Percentiles rank a stretch among this genome's conserved stretches.
These are phyloP conservation scores for Mola mola DNA, from an alignment of 2,113 vertebrate species.

Conservation along the genomic window DNA sequence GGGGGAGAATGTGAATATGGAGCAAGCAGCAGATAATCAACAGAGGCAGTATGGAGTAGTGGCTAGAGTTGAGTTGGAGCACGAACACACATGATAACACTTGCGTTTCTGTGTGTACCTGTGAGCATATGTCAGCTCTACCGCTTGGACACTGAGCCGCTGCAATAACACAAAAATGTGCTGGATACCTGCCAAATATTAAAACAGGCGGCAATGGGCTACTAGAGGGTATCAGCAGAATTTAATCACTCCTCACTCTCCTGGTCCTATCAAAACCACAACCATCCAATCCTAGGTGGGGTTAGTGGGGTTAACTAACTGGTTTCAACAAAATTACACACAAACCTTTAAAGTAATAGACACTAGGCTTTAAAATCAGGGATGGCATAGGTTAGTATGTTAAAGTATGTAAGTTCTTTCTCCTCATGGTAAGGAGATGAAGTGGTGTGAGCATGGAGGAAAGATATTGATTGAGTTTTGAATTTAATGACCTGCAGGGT, in stretches of 20 bases:
- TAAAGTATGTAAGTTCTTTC: too few species aligned
- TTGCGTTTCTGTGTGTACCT: constrained; percentile 16
- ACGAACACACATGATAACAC: neutral
- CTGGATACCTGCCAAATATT: constrained; percentile 57
- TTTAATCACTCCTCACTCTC: constrained; percentile 22
- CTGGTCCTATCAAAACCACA: neutral
- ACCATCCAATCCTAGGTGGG: neutral
- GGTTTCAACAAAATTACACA: neutral
- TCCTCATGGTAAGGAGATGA: too few species aligned
- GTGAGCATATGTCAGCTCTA: constrained; percentile 7
- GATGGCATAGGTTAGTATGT: too few species aligned
- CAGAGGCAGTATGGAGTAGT: neutral
- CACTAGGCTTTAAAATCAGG: neutral
- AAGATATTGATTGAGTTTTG: constrained; percentile 1
- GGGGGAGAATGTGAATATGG: constrained; percentile 8
- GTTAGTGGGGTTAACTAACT: neutral
- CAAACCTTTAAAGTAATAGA: constrained; percentile 1
- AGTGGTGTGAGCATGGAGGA: neutral
- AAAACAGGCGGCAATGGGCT: constrained; percentile 41
- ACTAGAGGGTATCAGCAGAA: constrained; percentile 13
- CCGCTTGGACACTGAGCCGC: constrained; percentile 2
- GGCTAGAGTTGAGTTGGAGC: neutral
- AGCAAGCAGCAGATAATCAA: neutral
- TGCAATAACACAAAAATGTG: constrained; percentile 62
- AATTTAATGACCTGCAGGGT: constrained; percentile 26